Evolutionary conservation across 2,113 vertebrate genomes (phyloP).

Genomic region (Platycercus adscitus): DNA sequence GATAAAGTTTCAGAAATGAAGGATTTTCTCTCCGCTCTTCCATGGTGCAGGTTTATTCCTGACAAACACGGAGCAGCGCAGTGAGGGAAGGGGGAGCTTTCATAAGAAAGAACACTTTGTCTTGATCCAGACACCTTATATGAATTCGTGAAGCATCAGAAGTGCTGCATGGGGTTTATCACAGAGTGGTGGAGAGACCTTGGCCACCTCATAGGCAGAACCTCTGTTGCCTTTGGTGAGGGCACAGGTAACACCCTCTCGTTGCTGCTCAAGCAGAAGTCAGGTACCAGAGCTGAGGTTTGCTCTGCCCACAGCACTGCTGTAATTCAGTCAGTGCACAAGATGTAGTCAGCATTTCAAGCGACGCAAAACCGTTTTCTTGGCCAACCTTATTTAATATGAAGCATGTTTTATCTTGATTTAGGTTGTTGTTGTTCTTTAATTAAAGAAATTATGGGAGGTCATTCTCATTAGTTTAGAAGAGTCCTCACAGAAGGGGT

Average conservation of each 20-base stretch:
- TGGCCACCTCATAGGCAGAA: background rate
- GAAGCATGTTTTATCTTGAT: slow-evolving; percentile 55
- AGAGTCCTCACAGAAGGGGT: slow-evolving; percentile 57
- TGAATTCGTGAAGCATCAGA: background rate
- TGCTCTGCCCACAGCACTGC: background rate
- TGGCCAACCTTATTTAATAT: slow-evolving; percentile 53
- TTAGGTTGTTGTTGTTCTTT: slow-evolving; percentile 61
- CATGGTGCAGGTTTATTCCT: background rate
- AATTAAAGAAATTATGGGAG: slow-evolving; percentile 66
- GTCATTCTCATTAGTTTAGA: slow-evolving; percentile 63
- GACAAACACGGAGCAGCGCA: background rate
- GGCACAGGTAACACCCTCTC: background rate
- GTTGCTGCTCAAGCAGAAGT: background rate
- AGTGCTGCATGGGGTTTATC: background rate
- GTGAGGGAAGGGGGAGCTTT: background rate
- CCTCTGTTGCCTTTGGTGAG: background rate
- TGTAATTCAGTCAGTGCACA: background rate
- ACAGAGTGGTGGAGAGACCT: background rate
- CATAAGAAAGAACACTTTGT: background rate
- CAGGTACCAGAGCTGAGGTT: background rate
- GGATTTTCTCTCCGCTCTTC: background rate
- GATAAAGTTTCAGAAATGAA: slow-evolving; percentile 29
- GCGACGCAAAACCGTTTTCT: slow-evolving; percentile 4
- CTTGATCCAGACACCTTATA: background rate
- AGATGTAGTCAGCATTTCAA: background rate